Evolutionary conservation across 2,797 vertebrate species (phyloP).

Genomic region (Peromyscus nudipes): DNA sequence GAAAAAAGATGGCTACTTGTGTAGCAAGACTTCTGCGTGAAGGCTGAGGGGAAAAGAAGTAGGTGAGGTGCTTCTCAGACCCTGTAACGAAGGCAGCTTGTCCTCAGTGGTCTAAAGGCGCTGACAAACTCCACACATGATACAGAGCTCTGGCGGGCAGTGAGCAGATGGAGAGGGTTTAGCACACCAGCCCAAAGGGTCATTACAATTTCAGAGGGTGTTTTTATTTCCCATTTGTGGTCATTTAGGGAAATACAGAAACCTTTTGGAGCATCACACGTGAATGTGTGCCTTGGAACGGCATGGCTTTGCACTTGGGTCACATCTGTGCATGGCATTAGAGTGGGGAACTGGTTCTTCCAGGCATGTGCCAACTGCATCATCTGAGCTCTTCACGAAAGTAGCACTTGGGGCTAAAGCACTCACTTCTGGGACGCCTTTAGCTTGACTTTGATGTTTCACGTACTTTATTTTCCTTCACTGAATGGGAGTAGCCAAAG

Average conservation of each 20-base stretch:
- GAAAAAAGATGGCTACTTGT: background rate
- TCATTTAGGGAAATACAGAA: background rate
- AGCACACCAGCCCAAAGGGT: background rate
- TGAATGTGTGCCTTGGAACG: background rate
- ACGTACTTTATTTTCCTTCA: constrained; percentile 14
- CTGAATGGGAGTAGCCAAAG: constrained; percentile 29
- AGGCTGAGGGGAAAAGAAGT: background rate
- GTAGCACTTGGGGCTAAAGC: background rate
- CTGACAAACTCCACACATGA: background rate
- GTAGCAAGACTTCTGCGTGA: background rate
- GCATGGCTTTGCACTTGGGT: background rate
- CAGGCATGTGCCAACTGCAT: background rate
- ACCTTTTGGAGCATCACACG: background rate
- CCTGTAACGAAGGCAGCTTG: background rate
- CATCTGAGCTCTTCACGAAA: background rate
- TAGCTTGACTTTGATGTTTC: background rate
- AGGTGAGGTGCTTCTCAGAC: background rate
- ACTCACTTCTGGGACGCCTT: background rate
- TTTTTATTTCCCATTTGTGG: background rate
- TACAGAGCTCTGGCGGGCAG: background rate
- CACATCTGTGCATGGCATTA: background rate
- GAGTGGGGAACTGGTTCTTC: background rate
- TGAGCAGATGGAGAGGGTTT: background rate
- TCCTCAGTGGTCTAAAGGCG: background rate
- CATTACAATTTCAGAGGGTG: background rate